Evolutionary conservation across 1,140 invertebrate genomes (phyloP).

Genomic region (Xylocopa sonorina): DNA sequence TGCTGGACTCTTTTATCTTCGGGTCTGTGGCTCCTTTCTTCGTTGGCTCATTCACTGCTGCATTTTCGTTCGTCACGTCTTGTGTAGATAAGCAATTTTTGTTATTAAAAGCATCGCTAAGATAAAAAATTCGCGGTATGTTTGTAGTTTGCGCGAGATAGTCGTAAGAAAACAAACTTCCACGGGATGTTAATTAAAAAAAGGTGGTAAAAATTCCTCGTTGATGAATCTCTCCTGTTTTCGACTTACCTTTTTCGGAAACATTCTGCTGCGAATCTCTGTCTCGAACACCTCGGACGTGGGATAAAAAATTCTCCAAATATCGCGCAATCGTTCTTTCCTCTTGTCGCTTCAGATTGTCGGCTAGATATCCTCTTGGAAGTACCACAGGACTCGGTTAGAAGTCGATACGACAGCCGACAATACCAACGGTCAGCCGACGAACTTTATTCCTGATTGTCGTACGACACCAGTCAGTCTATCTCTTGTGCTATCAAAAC

Average conservation of each 20-base stretch:
- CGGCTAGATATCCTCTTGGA: slow-evolving; percentile 15
- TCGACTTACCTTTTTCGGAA: not conserved
- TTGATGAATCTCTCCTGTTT: no score
- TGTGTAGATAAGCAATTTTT: not conserved
- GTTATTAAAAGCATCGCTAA: not conserved
- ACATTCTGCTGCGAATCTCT: not conserved
- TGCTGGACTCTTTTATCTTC: not conserved
- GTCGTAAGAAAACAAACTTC: not conserved
- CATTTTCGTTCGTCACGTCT: not conserved
- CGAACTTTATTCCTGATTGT: slow-evolving; percentile 5
- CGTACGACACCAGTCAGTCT: not conserved
- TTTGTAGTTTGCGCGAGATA: not conserved
- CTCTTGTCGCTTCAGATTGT: slow-evolving; percentile 44
- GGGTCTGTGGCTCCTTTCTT: not conserved
- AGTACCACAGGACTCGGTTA: not conserved
- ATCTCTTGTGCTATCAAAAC: slow-evolving; percentile 23
- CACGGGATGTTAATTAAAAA: not conserved
- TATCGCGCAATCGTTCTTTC: slow-evolving; percentile 28
- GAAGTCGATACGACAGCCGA: not conserved
- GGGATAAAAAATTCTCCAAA: slow-evolving; percentile 26
- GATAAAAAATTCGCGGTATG: no score
- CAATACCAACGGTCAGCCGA: not conserved
- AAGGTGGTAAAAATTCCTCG: not conserved
- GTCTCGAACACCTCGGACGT: not conserved
- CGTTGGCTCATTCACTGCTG: not conserved